Conservation (phyloP, 2,797 vertebrate species). For the Ctenopoma multispine region DNA sequence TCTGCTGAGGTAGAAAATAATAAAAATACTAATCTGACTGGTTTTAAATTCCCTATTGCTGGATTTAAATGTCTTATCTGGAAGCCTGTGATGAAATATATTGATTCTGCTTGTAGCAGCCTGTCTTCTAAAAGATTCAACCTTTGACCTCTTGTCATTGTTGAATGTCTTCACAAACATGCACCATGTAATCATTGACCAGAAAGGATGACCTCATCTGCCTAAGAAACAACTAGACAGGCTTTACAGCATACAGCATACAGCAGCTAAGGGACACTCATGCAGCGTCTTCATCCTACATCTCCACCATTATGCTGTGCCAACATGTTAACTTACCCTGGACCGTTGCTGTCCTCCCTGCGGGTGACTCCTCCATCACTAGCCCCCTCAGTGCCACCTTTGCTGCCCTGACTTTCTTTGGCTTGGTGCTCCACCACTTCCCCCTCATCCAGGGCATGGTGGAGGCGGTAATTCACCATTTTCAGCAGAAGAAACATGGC, state of each 20-base stretch:
- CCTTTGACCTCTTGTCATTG: conserved; percentile 43
- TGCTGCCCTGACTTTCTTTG: conserved; percentile 86
- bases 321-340: conserved; percentile 86
- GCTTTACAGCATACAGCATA: conserved; percentile 13
- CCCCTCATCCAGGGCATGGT: conserved; percentile 96
- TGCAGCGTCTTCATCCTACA: not conserved
- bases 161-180: conserved; percentile 10
- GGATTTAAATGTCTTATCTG: not conserved
- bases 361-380: conserved; percentile 83
- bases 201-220: not conserved
- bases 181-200: conserved; percentile 13
- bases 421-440: conserved; percentile 94
- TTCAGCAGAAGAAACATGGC: conserved; percentile 96
- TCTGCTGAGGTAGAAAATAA: not conserved
- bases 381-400: conserved; percentile 86
- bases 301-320: not conserved
- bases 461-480: conserved; percentile 96
- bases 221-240: not conserved
- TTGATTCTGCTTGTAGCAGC: conserved; percentile 3
- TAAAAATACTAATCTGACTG: too few relatives aligned
- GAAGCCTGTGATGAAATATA: not conserved
- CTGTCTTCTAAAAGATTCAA: conserved; percentile 2
- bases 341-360: conserved; percentile 94
- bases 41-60: not conserved
- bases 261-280: conserved; percentile 17